Evolutionary conservation across 1,140 invertebrate species (phyloP), one percentile per base, ranked within the genome.

Genomic region (Tachypleus tridentatus): DNA sequence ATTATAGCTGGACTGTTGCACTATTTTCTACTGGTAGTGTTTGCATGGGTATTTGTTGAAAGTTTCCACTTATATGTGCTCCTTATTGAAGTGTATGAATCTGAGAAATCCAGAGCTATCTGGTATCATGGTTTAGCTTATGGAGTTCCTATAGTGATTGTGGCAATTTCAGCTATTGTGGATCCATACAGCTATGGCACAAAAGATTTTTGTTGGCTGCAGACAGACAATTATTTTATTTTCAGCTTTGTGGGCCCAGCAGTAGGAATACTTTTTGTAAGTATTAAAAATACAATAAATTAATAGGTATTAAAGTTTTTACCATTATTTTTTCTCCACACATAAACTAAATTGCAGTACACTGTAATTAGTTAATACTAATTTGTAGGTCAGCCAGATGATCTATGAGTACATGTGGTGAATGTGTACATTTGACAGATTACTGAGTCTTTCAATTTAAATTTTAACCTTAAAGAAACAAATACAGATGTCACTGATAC

Each of bases 41-140:
- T 98, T 77, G 86, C 88, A 63, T 98, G 96, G 96, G 97, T 70
- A 66, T 69, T 76, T 60, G 70, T 79, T 76, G 72, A 83, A 88
- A 92, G 92, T 67, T 91, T 95, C 76, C 93, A 97, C 78, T 80
- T 97, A 6, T 96, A 97, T 81, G 87, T 93, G 57, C 94, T 96
- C 89, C 81, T 96, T 66, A 89, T 96, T 70, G 90, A 96, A 79
- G 91, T 96, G 61, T 96, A 95, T 78, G 92, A 96, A 77, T 86
- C 88, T n/a, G 89, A 63, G 49, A 65, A 65, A 52, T 65, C 64
- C 29, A 50, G 67, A 57, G 64, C 61, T 60, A 82, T 85, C 11
- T 93, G 89, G 87, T 83, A 93, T 78, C 92, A 91, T 77, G 78
- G 85, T 8, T 82, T 88, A 70, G 90, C 88, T 51, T 95, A 96